Percentiles rank a stretch among this genome's conserved stretches.
These are phyloP conservation scores for Pemphigus obesinymphae DNA, from an alignment of 1,140 invertebrate species.

Conservation along the genomic window DNA sequence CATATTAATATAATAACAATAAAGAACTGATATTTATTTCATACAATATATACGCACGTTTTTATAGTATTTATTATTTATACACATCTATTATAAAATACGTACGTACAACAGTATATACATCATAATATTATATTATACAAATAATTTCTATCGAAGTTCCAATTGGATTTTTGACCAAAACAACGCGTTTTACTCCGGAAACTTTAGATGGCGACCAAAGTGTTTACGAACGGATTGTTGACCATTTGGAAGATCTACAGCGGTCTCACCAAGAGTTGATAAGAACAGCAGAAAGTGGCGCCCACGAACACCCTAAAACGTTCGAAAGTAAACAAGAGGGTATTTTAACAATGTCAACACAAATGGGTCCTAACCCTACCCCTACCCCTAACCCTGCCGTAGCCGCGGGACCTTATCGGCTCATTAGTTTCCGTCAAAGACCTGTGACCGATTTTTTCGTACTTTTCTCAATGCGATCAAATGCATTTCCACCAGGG, in stretches of 20 bases:
- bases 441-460: background rate
- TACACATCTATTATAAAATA: no score
- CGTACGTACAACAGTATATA: no score
- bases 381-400: background rate
- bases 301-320: background rate
- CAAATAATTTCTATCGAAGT: no score
- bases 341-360: slow-evolving; percentile 9
- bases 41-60: background rate
- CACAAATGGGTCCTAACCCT: background rate
- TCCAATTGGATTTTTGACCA: no score
- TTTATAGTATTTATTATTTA: background rate
- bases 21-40: background rate
- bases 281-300: background rate
- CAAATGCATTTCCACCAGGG: background rate
- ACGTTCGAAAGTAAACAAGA: slow-evolving; percentile 21
- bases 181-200: background rate
- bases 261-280: background rate
- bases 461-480: background rate
- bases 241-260: slow-evolving; percentile 1
- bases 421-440: background rate
- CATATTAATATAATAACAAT: background rate
- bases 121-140: no score
- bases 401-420: background rate
- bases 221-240: slow-evolving; percentile 10
- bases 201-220: slow-evolving; percentile 2